These are phyloP conservation scores for Syrista parreyssii DNA, from an alignment of 2,888 invertebrate genomes.

Conservation along the genomic window DNA sequence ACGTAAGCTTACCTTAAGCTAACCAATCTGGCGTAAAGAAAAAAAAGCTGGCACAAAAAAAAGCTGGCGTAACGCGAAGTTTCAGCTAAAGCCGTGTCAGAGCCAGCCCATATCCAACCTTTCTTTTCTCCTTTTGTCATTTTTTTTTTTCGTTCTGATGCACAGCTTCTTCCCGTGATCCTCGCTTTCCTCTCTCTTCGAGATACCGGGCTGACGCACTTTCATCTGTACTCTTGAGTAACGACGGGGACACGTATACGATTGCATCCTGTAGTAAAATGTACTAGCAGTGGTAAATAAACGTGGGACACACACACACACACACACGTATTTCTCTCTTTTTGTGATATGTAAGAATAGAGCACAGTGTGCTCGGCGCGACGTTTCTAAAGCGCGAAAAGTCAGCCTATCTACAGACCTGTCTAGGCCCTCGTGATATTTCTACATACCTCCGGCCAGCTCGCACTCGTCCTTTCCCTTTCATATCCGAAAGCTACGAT, in stretches of 20 bases:
- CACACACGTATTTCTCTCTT: not conserved
- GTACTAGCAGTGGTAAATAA: too few species aligned
- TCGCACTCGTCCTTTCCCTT: not conserved
- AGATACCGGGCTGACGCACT: not conserved
- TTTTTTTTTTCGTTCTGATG: not conserved
- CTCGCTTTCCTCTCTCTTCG: not conserved
- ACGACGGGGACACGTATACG: too few species aligned
- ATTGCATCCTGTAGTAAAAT: too few species aligned
- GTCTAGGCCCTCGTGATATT: too few species aligned
- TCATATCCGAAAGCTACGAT: not conserved
- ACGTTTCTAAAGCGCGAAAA: not conserved
- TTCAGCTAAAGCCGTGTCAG: conserved; percentile 39
- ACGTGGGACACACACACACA: too few species aligned
- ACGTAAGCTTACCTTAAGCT: conserved; percentile 37
- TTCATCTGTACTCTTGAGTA: too few species aligned
- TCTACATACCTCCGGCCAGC: not conserved
- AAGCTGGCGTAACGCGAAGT: conserved; percentile 41
- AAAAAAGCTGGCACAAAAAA: conserved; percentile 33
- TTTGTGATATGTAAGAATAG: not conserved
- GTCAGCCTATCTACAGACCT: not conserved
- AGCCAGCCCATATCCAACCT: conserved; percentile 21
- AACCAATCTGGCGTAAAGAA: too few species aligned
- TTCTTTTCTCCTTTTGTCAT: not conserved
- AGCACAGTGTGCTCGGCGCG: not conserved
- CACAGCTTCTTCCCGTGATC: not conserved